phyloP scores from a whole-genome alignment of 2,888 invertebrate species.

The Drosophila ustulata region DNA sequence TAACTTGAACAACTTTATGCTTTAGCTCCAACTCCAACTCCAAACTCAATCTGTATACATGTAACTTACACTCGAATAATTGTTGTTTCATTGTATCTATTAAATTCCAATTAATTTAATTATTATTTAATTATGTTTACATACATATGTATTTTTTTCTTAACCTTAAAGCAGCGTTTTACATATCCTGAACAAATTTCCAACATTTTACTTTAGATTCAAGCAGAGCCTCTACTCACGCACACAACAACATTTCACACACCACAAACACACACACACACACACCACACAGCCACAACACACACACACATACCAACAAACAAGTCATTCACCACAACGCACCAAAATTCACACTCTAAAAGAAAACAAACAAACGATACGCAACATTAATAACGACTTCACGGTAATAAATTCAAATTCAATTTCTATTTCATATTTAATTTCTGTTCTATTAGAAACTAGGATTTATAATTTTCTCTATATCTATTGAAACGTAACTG shows the following conservation, averaged over 20 bases:
- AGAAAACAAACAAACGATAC: conserved; percentile 35
- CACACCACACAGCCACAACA: conserved; percentile 31
- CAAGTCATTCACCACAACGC: conserved; percentile 42
- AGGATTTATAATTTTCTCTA: conserved; percentile 48
- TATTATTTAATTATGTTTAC: conserved; percentile 22
- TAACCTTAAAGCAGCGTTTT: conserved; percentile 38
- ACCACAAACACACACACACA: conserved; percentile 31
- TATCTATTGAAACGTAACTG: conserved; percentile 23
- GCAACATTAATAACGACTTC: conserved; percentile 55
- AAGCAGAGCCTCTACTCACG: conserved; percentile 67
- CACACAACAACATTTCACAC: conserved; percentile 34
- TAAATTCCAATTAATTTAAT: conserved; percentile 26
- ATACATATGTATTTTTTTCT: conserved; percentile 8
- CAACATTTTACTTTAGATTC: conserved; percentile 65
- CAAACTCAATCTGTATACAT: conserved; percentile 43
- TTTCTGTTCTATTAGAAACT: conserved; percentile 38
- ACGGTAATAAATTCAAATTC: conserved; percentile 54
- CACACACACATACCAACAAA: conserved; percentile 32
- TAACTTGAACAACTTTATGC: conserved; percentile 49
- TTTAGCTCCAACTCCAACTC: conserved; percentile 38
- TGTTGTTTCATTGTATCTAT: conserved; percentile 55
- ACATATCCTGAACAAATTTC: conserved; percentile 14
- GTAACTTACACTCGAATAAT: conserved; percentile 48
- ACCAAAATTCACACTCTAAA: conserved; percentile 50
- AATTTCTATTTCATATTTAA: conserved; percentile 28